These are phyloP conservation scores for Pomacea maculata DNA, from an alignment of 1,140 invertebrate genomes.

Conservation along the genomic window DNA sequence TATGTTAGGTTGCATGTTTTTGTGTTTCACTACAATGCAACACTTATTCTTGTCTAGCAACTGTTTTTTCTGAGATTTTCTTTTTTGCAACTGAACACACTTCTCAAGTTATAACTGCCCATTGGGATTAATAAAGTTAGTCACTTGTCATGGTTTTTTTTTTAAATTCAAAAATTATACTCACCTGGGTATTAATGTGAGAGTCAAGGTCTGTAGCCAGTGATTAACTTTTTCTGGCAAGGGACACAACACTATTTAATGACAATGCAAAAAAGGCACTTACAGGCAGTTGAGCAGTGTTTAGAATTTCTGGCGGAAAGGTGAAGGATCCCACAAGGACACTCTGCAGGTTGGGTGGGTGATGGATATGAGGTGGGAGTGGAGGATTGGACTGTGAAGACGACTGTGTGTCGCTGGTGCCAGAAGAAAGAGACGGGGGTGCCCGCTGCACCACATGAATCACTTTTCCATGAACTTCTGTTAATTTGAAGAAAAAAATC, in stretches of 20 bases:
- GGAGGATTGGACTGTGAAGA: slow-evolving; percentile 33
- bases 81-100: too few relatives aligned
- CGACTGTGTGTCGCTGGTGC: slow-evolving; percentile 38
- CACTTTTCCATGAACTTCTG: slow-evolving; percentile 91
- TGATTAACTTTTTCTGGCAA: too few relatives aligned
- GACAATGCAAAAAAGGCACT: background rate
- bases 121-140: too few relatives aligned
- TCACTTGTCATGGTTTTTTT: too few relatives aligned
- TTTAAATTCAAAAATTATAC: too few relatives aligned
- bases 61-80: too few relatives aligned
- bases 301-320: slow-evolving; percentile 60
- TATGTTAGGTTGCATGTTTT: too few relatives aligned
- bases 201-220: too few relatives aligned
- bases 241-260: background rate
- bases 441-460: slow-evolving; percentile 90
- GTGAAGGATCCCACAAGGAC: slow-evolving; percentile 63
- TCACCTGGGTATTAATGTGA: too few relatives aligned
- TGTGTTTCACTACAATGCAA: too few relatives aligned
- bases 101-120: too few relatives aligned
- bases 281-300: slow-evolving; percentile 63
- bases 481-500: background rate
- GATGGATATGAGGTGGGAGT: slow-evolving; percentile 18
- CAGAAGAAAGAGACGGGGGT: slow-evolving; percentile 69
- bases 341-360: slow-evolving; percentile 48
- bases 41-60: too few relatives aligned